Percentiles rank a stretch among this genome's conserved stretches.
These are phyloP conservation scores for Botrylloides violaceus DNA, from an alignment of 23 tunicate species.

Conservation along the genomic window DNA sequence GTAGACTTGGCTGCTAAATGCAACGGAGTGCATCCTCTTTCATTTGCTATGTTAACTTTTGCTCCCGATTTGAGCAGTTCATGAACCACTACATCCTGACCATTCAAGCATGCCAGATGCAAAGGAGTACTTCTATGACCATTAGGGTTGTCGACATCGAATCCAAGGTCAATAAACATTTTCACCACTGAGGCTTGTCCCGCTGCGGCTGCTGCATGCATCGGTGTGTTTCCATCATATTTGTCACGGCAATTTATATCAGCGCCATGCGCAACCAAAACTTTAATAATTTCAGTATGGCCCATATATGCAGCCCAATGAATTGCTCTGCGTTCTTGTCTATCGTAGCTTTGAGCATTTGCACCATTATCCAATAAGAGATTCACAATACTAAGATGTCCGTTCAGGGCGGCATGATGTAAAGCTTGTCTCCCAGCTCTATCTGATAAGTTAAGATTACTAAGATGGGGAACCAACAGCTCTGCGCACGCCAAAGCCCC, in stretches of 20 bases:
- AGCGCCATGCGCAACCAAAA: slow-evolving; percentile 77
- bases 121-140: slow-evolving; percentile 60
- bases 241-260: slow-evolving; percentile 89
- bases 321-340: slow-evolving; percentile 78
- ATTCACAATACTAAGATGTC: slow-evolving; percentile 67
- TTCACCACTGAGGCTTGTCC: slow-evolving; percentile 78
- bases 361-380: slow-evolving; percentile 66
- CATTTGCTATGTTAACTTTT: slow-evolving; percentile 52
- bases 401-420: slow-evolving; percentile 88
- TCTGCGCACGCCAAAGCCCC: slow-evolving; percentile 87
- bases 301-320: slow-evolving; percentile 98
- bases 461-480: slow-evolving; percentile 59
- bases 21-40: slow-evolving; percentile 63
- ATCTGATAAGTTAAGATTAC: slow-evolving; percentile 75
- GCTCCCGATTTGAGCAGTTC: slow-evolving; percentile 74
- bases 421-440: slow-evolving; percentile 79
- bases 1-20: slow-evolving; percentile 89
- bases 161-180: slow-evolving; percentile 72
- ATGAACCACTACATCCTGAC: slow-evolving; percentile 89
- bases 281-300: slow-evolving; percentile 80
- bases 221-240: slow-evolving; percentile 66
- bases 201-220: slow-evolving; percentile 93
- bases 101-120: slow-evolving; percentile 89
- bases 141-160: slow-evolving; percentile 76
- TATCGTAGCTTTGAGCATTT: slow-evolving; percentile 68